These are phyloP conservation scores for Saccostrea echinata DNA, from an alignment of 1,140 invertebrate species.

Conservation along the genomic window DNA sequence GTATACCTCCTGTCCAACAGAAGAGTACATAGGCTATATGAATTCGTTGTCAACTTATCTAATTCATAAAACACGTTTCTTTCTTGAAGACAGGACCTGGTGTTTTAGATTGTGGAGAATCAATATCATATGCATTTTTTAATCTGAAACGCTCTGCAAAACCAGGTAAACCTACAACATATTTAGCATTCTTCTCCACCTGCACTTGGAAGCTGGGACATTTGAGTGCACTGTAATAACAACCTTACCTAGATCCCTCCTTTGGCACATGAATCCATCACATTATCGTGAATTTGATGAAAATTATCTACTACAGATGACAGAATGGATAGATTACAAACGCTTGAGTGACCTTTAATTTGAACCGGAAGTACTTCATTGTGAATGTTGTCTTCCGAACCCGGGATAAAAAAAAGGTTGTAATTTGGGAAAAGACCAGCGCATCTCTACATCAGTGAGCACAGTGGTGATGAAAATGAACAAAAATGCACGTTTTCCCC, in stretches of 20 bases:
- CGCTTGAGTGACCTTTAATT: constrained; percentile 39
- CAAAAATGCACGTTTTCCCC: no score
- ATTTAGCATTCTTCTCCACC: not conserved
- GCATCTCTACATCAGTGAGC: no score
- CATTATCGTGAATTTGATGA: constrained; percentile 30
- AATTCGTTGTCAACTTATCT: no score
- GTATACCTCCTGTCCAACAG: no score
- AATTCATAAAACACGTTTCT: not conserved
- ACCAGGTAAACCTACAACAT: not conserved
- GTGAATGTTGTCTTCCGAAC: not conserved
- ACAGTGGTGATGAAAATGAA: no score
- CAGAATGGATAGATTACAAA: constrained; percentile 50
- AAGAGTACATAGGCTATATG: no score
- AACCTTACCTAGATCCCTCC: constrained; percentile 24
- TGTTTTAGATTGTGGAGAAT: not conserved
- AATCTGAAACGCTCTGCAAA: constrained; percentile 9
- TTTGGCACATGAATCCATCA: not conserved
- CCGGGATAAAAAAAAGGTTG: not conserved
- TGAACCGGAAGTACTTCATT: constrained; percentile 52
- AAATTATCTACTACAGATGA: constrained; percentile 50
- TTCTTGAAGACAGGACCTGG: not conserved
- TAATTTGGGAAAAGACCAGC: no score
- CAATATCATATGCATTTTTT: constrained; percentile 4
- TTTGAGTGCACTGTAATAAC: not conserved
- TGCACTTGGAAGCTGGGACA: not conserved